These are phyloP conservation scores for Pogona vitticeps DNA, from an alignment of 2,113 vertebrate species.

Conservation along the genomic window DNA sequence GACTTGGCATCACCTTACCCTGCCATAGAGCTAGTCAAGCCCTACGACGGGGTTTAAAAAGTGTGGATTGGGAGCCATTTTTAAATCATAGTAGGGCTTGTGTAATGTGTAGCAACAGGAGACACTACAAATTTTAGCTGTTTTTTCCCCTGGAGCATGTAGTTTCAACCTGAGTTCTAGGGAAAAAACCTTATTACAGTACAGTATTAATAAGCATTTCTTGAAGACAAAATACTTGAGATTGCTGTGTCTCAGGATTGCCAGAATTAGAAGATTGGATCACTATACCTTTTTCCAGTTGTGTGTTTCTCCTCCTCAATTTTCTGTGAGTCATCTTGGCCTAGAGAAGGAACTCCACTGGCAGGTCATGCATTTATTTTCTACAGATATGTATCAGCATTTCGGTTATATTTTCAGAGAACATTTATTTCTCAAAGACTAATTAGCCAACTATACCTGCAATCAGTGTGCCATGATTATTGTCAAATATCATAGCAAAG, in stretches of 20 bases:
- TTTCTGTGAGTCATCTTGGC: not conserved
- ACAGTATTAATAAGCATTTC: no score
- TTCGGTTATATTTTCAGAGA: not conserved
- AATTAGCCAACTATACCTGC: conserved; percentile 54
- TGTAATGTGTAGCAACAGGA: no score
- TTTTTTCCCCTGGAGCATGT: no score
- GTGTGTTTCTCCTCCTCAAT: not conserved
- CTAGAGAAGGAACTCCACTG: not conserved
- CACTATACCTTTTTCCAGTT: not conserved
- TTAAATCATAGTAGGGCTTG: no score
- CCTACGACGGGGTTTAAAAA: no score
- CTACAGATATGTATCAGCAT: not conserved
- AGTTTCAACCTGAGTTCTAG: no score
- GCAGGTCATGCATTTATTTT: not conserved
- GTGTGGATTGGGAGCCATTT: no score
- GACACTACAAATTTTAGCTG: no score
- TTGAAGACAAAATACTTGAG: not conserved
- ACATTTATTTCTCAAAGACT: not conserved
- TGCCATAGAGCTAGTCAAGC: no score
- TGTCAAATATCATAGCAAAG: conserved; percentile 73
- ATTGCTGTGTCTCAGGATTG: not conserved
- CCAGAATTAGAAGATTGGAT: not conserved
- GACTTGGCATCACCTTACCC: no score
- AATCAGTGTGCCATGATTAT: conserved; percentile 60
- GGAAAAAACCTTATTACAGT: no score